Evolutionary conservation across 1,140 invertebrate genomes (phyloP).

Genomic region (Bombus sibiricus): DNA sequence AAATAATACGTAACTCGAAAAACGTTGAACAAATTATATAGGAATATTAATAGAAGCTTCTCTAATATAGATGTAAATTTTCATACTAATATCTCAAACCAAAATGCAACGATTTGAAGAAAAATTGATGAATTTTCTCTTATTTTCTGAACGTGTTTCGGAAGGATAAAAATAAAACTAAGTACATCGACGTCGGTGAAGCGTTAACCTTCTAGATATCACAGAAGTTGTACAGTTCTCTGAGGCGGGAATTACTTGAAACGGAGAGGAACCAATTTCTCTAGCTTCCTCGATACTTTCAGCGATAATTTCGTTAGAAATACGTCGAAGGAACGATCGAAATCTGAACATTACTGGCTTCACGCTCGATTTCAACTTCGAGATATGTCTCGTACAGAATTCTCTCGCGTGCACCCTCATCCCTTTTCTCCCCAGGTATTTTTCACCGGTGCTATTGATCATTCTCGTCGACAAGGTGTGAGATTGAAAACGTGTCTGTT

Average conservation of each 20-base stretch:
- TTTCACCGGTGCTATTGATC: conserved; percentile 59
- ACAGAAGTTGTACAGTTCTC: not conserved
- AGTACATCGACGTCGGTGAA: not conserved
- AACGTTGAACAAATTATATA: too few species aligned
- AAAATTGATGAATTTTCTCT: not conserved
- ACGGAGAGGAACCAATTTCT: not conserved
- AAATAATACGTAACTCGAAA: too few species aligned
- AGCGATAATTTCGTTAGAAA: not conserved
- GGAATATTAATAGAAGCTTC: too few species aligned
- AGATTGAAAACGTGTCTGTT: conserved; percentile 53
- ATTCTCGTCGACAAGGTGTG: conserved; percentile 31
- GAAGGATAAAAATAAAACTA: not conserved
- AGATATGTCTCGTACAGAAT: conserved; percentile 62
- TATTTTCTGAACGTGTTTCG: too few species aligned
- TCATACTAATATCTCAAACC: too few species aligned
- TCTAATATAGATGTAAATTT: too few species aligned
- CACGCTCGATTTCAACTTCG: conserved; percentile 59
- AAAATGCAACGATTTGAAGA: not conserved
- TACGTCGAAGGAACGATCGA: conserved; percentile 41
- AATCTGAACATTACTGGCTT: conserved; percentile 69
- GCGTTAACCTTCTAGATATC: not conserved
- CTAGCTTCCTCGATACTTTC: not conserved
- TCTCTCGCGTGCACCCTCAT: conserved; percentile 19
- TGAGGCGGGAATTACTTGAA: not conserved
- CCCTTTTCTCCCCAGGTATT: conserved; percentile 34